Base-by-base conservation (phyloP, 2,113 vertebrate genomes). In the Aegotheles bennettii region DNA sequence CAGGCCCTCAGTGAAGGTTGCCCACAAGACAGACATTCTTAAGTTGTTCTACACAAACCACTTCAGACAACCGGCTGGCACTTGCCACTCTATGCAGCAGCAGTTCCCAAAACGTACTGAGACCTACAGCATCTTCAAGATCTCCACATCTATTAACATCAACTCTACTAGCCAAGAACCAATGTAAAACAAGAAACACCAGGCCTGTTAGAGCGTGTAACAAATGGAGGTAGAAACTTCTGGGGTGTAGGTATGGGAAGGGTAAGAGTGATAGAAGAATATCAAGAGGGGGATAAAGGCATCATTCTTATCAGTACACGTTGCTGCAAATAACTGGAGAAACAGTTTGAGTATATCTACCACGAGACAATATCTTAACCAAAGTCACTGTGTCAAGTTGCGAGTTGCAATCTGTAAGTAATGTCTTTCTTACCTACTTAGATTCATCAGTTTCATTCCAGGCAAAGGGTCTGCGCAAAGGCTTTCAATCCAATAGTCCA, bases 151-250 rank as follows among this genome's bases (percentile, higher is more conserved):
- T n/a, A 4, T 17, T 21, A 38, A 4, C 25, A 65, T 19, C 50
- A 53, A 11, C 31, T 15, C 19, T 6, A 25, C 38, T 61, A 63
- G 50, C 16, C 80, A 67, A 36, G 38, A 79, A 3, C 7, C 13
- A 14, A n/a, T 14, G 13, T 24, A 43, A 33, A 65, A 38, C 28
- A 21, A 21, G 50, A 42, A 78, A n/a, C 13, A 26, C 8, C 16
- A 16, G 54, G 12, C 25, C 45, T 43, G 5, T 3, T 19, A 21
- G n/a, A 51, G 9, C 4, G 6, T 21, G 1, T 1, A 25, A 23
- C 2, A 31, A 65, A 73, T 4, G 7, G 42, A 42, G 40, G 14
- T 35, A 59, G 54, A 64, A 51, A 36, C 3, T 7, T 71, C 16
- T 35, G 23, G 42, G 25, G 12, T 43, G 40, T 17, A 53, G 26